Conservation (phyloP, 2,113 vertebrate genomes). For the Thomomys bottae region DNA sequence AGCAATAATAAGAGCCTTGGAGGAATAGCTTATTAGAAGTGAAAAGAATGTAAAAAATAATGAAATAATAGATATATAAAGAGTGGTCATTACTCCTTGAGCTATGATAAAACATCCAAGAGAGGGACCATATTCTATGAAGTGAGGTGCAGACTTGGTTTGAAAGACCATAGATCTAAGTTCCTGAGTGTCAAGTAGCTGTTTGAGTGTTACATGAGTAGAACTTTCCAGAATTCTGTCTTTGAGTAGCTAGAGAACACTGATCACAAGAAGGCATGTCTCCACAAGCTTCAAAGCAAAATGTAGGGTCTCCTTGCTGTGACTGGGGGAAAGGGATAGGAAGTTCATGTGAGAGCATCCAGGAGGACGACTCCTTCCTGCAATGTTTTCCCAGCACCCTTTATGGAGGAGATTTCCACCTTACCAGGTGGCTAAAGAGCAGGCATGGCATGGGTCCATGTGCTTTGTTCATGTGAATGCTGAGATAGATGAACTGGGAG, state of each 20-base stretch:
- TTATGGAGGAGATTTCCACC: too few species aligned
- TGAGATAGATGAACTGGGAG: not conserved
- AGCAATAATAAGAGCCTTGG: not conserved
- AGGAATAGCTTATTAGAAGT: not conserved
- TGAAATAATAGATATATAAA: not conserved
- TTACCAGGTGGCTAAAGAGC: not conserved
- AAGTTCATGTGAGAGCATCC: not conserved
- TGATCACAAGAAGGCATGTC: not conserved
- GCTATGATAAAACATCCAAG: not conserved
- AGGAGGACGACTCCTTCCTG: not conserved
- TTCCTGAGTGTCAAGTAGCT: not conserved
- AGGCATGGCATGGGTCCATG: not conserved
- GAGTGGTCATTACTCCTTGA: too few species aligned
- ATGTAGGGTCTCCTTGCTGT: too few species aligned
- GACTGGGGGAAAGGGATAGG: not conserved
- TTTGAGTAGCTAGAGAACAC: not conserved
- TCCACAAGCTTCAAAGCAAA: not conserved
- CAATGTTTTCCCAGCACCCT: not conserved
- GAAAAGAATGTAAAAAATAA: not conserved
- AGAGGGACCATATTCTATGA: not conserved
- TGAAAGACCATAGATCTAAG: not conserved
- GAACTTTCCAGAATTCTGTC: not conserved
- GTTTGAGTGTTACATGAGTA: too few species aligned
- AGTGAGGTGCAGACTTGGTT: not conserved
- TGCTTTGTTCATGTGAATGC: not conserved